phyloP scores from a whole-genome alignment of 2,797 vertebrate species.

The Anguilla megastoma region DNA sequence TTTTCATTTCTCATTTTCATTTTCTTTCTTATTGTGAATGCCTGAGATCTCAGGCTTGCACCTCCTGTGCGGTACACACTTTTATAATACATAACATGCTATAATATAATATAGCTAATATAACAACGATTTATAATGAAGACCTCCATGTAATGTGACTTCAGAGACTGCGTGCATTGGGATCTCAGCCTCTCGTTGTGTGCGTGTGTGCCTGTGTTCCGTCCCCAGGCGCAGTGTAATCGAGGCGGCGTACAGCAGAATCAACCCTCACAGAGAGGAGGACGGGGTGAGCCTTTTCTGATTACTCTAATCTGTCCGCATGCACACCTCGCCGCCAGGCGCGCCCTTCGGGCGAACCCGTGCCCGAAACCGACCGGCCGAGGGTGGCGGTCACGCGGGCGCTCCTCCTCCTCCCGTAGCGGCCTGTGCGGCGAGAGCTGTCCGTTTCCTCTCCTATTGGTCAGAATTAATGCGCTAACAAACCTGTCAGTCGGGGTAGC shows the following conservation, averaged over 20 bases:
- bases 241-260: conserved; percentile 95
- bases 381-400: background rate
- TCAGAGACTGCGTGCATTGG: background rate
- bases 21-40: background rate
- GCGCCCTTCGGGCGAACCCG: conserved; percentile 30
- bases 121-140: background rate
- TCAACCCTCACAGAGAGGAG: conserved; percentile 98
- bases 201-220: conserved; percentile 32
- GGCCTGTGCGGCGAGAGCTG: background rate
- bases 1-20: background rate
- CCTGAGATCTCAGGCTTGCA: no score
- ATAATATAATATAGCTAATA: no score
- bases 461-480: background rate
- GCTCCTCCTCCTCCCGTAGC: background rate
- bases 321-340: conserved; percentile 36
- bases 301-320: conserved; percentile 25
- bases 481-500: no score
- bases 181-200: background rate
- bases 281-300: conserved; percentile 88
- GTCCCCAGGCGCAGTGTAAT: conserved; percentile 90
- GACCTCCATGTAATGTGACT: background rate
- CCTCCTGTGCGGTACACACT: no score
- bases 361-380: background rate
- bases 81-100: background rate
- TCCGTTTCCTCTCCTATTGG: background rate